Percentiles rank a stretch among this genome's conserved stretches.
phyloP scores from a whole-genome alignment of 1,140 invertebrate genomes.

The Caerostris extrusa region DNA sequence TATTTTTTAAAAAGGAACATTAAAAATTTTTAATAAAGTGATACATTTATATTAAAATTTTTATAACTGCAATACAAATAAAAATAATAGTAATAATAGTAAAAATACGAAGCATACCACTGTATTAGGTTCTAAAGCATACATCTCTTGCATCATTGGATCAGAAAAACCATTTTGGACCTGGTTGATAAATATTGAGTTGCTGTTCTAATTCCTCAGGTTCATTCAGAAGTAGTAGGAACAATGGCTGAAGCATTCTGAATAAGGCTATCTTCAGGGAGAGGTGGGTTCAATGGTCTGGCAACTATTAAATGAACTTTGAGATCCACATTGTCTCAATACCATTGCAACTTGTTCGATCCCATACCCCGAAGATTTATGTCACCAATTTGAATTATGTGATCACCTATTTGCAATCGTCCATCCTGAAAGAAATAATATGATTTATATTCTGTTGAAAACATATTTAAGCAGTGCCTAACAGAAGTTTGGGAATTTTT shows the following conservation, averaged over 20 bases:
- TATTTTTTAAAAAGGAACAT: too few relatives aligned
- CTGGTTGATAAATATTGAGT: conserved; percentile 83
- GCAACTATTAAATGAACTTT: conserved; percentile 94
- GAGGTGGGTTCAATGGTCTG: conserved; percentile 89
- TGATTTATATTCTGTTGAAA: background rate
- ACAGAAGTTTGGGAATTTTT: too few relatives aligned
- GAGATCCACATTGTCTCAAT: conserved; percentile 91
- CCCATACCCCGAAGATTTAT: conserved; percentile 95
- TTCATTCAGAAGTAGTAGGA: conserved; percentile 90
- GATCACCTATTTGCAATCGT: conserved; percentile 93
- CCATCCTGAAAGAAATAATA: conserved; percentile 85
- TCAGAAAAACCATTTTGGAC: conserved; percentile 72
- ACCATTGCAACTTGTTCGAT: conserved; percentile 95
- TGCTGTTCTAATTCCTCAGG: conserved; percentile 92
- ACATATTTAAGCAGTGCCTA: too few relatives aligned
- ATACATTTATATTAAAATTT: too few relatives aligned
- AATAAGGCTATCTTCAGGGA: conserved; percentile 85
- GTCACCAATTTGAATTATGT: conserved; percentile 96
- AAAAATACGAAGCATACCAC: conserved; percentile 15
- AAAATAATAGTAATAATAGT: too few relatives aligned
- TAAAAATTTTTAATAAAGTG: too few relatives aligned
- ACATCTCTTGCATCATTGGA: conserved; percentile 64
- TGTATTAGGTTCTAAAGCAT: conserved; percentile 35
- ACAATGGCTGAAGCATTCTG: conserved; percentile 90
- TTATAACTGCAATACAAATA: too few relatives aligned